Evolutionary conservation across 1,140 invertebrate species (phyloP).

Genomic region (Drosophila pseudoobscura): DNA sequence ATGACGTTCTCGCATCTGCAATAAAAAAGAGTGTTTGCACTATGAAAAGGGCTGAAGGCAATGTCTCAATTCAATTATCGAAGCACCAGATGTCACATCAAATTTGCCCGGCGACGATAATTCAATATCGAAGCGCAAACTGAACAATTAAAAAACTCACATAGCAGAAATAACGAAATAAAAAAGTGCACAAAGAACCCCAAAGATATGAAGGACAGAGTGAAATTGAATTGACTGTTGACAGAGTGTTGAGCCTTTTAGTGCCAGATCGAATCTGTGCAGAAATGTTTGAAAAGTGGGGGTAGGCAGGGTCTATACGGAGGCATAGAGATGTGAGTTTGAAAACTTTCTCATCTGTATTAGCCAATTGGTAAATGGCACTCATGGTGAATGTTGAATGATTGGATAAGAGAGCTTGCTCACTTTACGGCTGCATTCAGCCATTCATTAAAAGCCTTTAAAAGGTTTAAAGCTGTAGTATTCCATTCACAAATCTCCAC

Average conservation of each 20-base stretch:
- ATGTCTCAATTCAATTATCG: conserved; percentile 25
- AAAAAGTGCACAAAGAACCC: conserved; percentile 11
- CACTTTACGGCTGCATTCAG: too few relatives aligned
- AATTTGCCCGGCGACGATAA: conserved; percentile 26
- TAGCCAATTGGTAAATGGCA: too few relatives aligned
- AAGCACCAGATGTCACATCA: conserved; percentile 39
- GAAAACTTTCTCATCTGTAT: too few relatives aligned
- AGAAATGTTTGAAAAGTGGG: background rate
- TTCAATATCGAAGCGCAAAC: conserved; percentile 7
- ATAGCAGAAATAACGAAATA: conserved; percentile 42
- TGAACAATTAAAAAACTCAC: conserved; percentile 55
- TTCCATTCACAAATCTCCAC: too few relatives aligned
- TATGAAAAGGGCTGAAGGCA: conserved; percentile 1
- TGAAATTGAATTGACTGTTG: conserved; percentile 44
- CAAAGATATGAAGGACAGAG: conserved; percentile 18
- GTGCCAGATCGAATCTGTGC: conserved; percentile 20
- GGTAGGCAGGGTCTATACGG: background rate
- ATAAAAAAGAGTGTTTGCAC: background rate
- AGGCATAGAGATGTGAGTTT: too few relatives aligned
- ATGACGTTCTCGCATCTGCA: conserved; percentile 94
- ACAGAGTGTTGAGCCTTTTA: conserved; percentile 48
- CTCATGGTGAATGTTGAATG: too few relatives aligned
- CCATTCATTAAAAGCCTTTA: too few relatives aligned
- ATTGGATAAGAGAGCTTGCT: too few relatives aligned
- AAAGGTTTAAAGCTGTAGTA: too few relatives aligned